Evolutionary conservation across 2,888 invertebrate genomes (phyloP).

Genomic region (Polydrusus tereticollis): DNA sequence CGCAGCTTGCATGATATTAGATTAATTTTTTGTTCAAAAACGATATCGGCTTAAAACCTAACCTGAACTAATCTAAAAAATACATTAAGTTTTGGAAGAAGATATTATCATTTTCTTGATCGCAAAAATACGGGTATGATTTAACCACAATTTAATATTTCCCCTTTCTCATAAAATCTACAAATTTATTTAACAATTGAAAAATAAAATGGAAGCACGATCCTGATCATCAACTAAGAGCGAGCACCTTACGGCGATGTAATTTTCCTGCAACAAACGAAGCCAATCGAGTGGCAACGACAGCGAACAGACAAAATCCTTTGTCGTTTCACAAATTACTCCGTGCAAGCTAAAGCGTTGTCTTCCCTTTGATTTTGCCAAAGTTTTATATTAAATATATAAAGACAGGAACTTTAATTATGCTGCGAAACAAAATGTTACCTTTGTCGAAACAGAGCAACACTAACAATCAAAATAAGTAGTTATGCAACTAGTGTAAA

Average conservation of each 20-base stretch:
- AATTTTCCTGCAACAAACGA: slow-evolving; percentile 38
- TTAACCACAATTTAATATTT: neutral
- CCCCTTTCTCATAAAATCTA: neutral
- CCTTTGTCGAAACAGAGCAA: no score
- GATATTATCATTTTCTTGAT: no score
- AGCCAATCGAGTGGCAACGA: slow-evolving; percentile 32
- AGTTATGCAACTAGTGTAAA: no score
- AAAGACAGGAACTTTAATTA: neutral
- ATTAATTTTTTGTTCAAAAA: no score
- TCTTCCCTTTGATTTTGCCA: slow-evolving; percentile 38
- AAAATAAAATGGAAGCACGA: slow-evolving; percentile 16
- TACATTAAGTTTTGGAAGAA: no score
- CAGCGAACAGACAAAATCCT: slow-evolving; percentile 30
- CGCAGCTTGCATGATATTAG: no score
- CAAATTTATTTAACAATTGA: slow-evolving; percentile 12
- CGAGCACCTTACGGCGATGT: slow-evolving; percentile 32
- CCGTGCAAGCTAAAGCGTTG: neutral
- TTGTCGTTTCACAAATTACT: slow-evolving; percentile 32
- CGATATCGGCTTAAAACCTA: no score
- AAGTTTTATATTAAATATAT: neutral
- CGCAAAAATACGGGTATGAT: neutral
- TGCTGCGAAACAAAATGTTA: neutral
- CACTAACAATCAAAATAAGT: no score
- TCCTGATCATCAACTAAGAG: slow-evolving; percentile 33
- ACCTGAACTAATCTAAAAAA: no score